These are phyloP conservation scores for Lerema accius DNA, from an alignment of 1,140 invertebrate species.

Conservation along the genomic window DNA sequence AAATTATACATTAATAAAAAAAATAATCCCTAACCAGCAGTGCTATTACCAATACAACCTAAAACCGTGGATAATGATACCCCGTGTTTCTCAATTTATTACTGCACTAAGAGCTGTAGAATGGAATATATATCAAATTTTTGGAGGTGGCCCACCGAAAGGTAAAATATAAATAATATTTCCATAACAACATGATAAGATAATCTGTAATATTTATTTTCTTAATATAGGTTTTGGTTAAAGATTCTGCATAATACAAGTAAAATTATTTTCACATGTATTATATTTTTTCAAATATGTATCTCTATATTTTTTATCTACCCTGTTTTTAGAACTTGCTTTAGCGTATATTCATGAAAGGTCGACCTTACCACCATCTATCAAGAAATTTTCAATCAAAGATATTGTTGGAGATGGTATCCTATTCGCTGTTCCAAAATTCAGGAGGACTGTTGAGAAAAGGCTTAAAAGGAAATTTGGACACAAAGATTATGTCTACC, in stretches of 20 bases:
- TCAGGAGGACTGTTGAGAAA: slow-evolving; percentile 89
- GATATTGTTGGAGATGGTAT: slow-evolving; percentile 89
- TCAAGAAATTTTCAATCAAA: slow-evolving; percentile 79
- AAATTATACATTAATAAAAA: no score
- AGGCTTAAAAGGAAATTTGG: slow-evolving; percentile 89
- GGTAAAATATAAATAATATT: slow-evolving; percentile 51
- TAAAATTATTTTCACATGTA: no score
- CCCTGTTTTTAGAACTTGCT: slow-evolving; percentile 67
- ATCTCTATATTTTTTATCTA: no score
- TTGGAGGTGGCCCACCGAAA: slow-evolving; percentile 63
- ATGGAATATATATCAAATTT: slow-evolving; percentile 55
- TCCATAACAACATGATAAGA: no score
- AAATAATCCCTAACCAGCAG: no score
- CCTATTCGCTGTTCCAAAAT: slow-evolving; percentile 91
- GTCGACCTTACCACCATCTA: slow-evolving; percentile 21
- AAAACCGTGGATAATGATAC: slow-evolving; percentile 60
- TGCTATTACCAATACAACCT: no score
- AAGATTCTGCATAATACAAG: no score
- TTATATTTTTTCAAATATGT: no score
- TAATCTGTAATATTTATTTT: no score
- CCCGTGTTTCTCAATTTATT: slow-evolving; percentile 47
- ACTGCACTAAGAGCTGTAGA: slow-evolving; percentile 57
- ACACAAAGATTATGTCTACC: slow-evolving; percentile 84
- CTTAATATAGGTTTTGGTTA: no score
- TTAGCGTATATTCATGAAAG: slow-evolving; percentile 57